Evolutionary conservation across 2,888 invertebrate genomes (phyloP).

Genomic region (Ametastegia equiseti): DNA sequence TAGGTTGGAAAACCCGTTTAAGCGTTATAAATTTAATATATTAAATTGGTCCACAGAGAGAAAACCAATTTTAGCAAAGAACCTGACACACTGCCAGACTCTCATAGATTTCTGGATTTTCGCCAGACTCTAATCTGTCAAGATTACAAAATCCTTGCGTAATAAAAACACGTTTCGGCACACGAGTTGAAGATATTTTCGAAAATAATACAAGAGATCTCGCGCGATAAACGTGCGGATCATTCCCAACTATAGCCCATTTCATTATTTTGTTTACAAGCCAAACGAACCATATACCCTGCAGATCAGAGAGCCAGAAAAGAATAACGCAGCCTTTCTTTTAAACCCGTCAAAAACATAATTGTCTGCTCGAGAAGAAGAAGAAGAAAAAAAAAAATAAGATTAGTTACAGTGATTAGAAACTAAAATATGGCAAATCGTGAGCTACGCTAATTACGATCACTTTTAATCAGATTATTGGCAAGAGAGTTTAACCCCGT

Average conservation of each 20-base stretch:
- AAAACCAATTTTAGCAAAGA: conserved; percentile 38
- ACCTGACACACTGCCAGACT: conserved; percentile 41
- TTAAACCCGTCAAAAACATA: not conserved
- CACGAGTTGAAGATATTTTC: not conserved
- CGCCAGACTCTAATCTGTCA: conserved; percentile 45
- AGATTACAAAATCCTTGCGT: conserved; percentile 35
- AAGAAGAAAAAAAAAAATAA: not conserved
- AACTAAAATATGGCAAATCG: not conserved
- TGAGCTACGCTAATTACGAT: not conserved
- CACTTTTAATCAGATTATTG: not conserved
- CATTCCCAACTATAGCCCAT: not conserved
- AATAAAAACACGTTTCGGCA: conserved; percentile 18
- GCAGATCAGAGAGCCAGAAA: not conserved
- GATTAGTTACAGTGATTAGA: not conserved
- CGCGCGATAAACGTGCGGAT: not conserved
- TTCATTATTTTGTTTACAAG: not conserved
- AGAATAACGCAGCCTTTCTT: not conserved
- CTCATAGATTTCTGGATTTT: conserved; percentile 49
- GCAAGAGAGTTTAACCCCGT: not conserved
- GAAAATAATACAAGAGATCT: conserved; percentile 37
- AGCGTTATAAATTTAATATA: conserved; percentile 39
- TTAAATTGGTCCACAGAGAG: conserved; percentile 35
- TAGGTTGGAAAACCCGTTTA: conserved; percentile 22
- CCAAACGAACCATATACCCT: not conserved
- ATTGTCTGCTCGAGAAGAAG: not conserved